Percentiles rank a stretch among this genome's conserved stretches.
phyloP scores from a whole-genome alignment of 2,797 vertebrate species.

The Furcifer pardalis region DNA sequence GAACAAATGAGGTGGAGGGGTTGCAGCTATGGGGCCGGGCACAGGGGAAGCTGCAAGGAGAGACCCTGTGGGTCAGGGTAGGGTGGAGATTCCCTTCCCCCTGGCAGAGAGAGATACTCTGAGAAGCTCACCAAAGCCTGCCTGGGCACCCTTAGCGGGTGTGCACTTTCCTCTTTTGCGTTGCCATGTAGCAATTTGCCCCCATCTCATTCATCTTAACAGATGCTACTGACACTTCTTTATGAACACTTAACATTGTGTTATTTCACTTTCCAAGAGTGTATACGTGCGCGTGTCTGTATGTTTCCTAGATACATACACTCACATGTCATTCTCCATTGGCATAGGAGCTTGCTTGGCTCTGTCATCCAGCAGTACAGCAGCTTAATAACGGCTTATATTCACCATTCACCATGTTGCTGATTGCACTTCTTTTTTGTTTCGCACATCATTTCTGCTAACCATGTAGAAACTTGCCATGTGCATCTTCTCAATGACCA shows the following conservation, averaged over 20 bases:
- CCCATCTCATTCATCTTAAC: constrained; percentile 3
- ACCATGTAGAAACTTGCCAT: constrained; percentile 19
- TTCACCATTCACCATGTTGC: neutral
- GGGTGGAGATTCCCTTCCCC: constrained; percentile 10
- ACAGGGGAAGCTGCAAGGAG: constrained; percentile 42
- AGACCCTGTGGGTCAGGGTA: constrained; percentile 35
- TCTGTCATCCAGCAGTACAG: neutral
- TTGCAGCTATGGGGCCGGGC: constrained; percentile 64
- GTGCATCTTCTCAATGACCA: constrained; percentile 23
- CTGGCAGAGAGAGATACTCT: constrained; percentile 20
- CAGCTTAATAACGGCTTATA: neutral
- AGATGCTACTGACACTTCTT: neutral
- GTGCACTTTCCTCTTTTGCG: constrained; percentile 33
- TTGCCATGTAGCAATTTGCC: constrained; percentile 25
- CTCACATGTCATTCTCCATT: constrained; percentile 1
- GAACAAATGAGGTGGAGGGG: constrained; percentile 48
- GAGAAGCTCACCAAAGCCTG: constrained; percentile 43
- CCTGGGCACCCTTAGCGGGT: constrained; percentile 7
- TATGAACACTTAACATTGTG: neutral
- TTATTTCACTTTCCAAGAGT: neutral
- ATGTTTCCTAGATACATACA: neutral
- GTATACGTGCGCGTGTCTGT: neutral
- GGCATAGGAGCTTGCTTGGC: neutral
- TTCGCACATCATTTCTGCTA: constrained; percentile 8
- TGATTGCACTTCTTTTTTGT: constrained; percentile 1